Base-by-base conservation (phyloP, 2,888 invertebrate species). In the Philereme vetulata region DNA sequence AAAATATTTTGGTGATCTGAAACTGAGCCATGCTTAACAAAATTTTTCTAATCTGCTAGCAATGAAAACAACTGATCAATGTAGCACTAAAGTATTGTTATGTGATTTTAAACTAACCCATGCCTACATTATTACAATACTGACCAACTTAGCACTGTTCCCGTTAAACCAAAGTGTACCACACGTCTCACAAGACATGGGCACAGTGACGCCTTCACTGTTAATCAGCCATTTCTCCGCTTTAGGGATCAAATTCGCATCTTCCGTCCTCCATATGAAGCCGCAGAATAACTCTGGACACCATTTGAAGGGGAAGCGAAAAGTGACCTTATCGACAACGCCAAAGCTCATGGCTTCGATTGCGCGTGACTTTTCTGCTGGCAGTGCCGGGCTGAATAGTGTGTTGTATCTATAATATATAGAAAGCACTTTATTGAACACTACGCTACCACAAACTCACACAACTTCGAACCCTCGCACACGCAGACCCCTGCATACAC, bases 321-420 rank as follows among this genome's bases (percentile, higher is more conserved):
- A 71, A 55, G 94, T 93, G 11, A 97, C 93, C 86, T 97, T 97
- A 62, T 94, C 93, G 4, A 95, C 94, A 0, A 93, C 93, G 0
- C 96, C 96, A 65, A 95, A 93, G 0, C 93, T 93, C 40, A 96
- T 76, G 21, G 86, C 86, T 78, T 94, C 72, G 50, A 95, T 95
- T 2, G 93, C 91, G 8, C 84, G 82, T 0, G 87, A 65, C 84
- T 95, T 95, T 4, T 77, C 73, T 8, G 75, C 59, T 0, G 95
- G 93, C 35, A 96, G 77, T 3, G 82, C 68, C 0, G 95, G 95
- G 4, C 78, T 70, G 75, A 96, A 96, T 32, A 95, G 66, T 0
- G 77, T 78, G 6, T 81, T 64, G 64, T 93, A 81, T 56, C 92
- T 89, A 80, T 51, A 42, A 36, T 43, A 9, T 3, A 6, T 11